phyloP scores from a whole-genome alignment of 2,888 invertebrate genomes.

The Alitta virens region DNA sequence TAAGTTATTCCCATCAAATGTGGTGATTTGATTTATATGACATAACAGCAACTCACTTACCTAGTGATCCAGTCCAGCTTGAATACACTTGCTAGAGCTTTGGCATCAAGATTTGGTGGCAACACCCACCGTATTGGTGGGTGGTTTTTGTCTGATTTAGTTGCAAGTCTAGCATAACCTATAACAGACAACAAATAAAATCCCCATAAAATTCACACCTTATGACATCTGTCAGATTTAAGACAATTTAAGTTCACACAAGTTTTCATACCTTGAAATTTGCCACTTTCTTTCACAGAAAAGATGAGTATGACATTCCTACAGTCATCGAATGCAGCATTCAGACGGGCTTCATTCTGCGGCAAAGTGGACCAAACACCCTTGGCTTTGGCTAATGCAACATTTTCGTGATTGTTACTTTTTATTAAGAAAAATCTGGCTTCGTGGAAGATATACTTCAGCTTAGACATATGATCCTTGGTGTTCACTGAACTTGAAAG shows the following conservation, averaged over 20 bases:
- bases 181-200: neutral
- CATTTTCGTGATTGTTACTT: constrained; percentile 96
- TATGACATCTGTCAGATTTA: neutral
- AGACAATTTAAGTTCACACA: neutral
- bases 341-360: constrained; percentile 92
- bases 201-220: neutral
- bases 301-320: constrained; percentile 93
- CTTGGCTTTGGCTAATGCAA: constrained; percentile 83
- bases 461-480: constrained; percentile 31
- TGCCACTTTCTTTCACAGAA: constrained; percentile 97
- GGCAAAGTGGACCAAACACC: constrained; percentile 98
- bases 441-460: constrained; percentile 91
- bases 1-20: too few species aligned
- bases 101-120: constrained; percentile 87
- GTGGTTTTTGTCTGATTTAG: constrained; percentile 85
- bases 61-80: constrained; percentile 95
- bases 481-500: too few species aligned
- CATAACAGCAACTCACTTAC: constrained; percentile 39
- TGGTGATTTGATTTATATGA: too few species aligned
- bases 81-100: constrained; percentile 92
- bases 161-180: constrained; percentile 87
- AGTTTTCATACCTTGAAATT: constrained; percentile 61
- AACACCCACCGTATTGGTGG: constrained; percentile 80
- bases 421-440: constrained; percentile 94
- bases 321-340: constrained; percentile 80